phyloP scores from a whole-genome alignment of 2,797 vertebrate species.

The Notolabrus celidotus region DNA sequence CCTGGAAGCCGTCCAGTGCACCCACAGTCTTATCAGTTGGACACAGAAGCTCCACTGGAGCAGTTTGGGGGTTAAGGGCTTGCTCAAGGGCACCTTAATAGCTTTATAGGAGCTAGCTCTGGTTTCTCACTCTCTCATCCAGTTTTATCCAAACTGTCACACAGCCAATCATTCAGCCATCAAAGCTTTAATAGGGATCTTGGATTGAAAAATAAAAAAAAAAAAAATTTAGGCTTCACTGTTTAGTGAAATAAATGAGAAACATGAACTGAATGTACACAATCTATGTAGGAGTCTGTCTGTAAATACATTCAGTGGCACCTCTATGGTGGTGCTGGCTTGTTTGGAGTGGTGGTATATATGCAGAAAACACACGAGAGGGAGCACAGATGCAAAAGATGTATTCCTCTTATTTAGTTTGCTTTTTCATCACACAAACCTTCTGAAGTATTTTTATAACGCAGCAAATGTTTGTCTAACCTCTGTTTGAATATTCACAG shows the following conservation, averaged over 20 bases:
- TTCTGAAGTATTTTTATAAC: no score
- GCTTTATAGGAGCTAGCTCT: background rate
- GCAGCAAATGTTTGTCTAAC: background rate
- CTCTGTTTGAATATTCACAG: background rate
- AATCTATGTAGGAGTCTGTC: no score
- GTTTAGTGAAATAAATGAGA: background rate
- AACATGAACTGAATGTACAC: background rate
- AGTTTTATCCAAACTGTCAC: constrained; percentile 13
- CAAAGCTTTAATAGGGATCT: constrained; percentile 2
- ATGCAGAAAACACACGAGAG: no score
- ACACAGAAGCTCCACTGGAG: constrained; percentile 29
- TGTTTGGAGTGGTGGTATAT: no score
- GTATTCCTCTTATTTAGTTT: no score
- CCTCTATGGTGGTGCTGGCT: no score
- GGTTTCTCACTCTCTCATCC: constrained; percentile 1
- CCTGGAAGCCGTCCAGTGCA: constrained; percentile 2
- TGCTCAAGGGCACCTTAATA: constrained; percentile 44
- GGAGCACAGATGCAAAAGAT: no score
- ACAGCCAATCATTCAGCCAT: background rate
- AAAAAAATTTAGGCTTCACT: background rate
- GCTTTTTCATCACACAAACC: no score
- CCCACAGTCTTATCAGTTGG: constrained; percentile 5
- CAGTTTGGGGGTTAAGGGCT: constrained; percentile 35
- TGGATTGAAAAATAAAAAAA: background rate
- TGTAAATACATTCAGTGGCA: no score